Percentiles rank a stretch among this genome's conserved stretches.
phyloP scores from a whole-genome alignment of 92 coral and sea anemone genomes.

The Nematostella vectensis region DNA sequence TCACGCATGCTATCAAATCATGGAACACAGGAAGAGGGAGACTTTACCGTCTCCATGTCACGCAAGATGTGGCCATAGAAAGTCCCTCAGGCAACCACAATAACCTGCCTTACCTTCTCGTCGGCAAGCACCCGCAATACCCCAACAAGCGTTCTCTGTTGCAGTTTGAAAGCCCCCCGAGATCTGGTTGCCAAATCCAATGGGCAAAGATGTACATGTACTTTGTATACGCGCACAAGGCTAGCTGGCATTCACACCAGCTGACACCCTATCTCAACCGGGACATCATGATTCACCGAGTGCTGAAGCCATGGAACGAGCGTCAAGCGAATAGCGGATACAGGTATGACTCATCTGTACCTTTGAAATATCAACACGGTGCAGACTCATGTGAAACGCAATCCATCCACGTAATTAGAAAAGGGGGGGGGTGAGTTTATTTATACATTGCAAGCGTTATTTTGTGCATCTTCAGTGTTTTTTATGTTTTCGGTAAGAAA shows the following conservation, averaged over 20 bases:
- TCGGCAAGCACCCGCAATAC: slow-evolving; percentile 26
- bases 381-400: too few species aligned
- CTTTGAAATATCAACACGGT: too few species aligned
- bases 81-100: slow-evolving; percentile 11
- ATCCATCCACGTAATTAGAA: too few species aligned
- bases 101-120: slow-evolving; percentile 30
- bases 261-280: slow-evolving; percentile 38
- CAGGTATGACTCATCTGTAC: too few species aligned
- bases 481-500: too few species aligned
- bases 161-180: slow-evolving; percentile 38
- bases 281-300: slow-evolving; percentile 29
- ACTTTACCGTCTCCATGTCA: slow-evolving; percentile 18
- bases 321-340: slow-evolving; percentile 19
- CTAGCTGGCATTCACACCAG: slow-evolving; percentile 17
- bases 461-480: not conserved
- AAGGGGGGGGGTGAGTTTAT: too few species aligned
- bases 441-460: not conserved
- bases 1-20: slow-evolving; percentile 5
- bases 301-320: slow-evolving; percentile 36
- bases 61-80: slow-evolving; percentile 48
- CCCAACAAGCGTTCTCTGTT: slow-evolving; percentile 60
- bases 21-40: slow-evolving; percentile 19
- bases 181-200: slow-evolving; percentile 9
- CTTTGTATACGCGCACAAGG: slow-evolving; percentile 48
- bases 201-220: slow-evolving; percentile 53